Base-by-base conservation (phyloP, 2,113 vertebrate genomes). In the Sprattus sprattus region DNA sequence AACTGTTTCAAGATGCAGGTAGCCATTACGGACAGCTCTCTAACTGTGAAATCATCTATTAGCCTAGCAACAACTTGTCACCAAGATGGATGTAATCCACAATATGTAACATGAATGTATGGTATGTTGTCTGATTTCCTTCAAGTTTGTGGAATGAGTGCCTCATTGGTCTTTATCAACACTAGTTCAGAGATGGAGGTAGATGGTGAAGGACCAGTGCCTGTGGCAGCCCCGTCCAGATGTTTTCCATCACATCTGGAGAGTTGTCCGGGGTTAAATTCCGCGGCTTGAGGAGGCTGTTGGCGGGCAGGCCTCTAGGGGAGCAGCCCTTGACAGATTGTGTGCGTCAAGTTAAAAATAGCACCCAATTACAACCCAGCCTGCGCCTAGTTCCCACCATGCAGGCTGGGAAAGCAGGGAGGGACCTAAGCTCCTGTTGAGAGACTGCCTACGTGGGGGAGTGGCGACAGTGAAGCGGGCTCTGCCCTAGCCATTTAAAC, bases 231-330 rank as follows among this genome's bases (percentile, higher is more conserved):
- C 92, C 20, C 46, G 90, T 88, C 91, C 94, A 94, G 94, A 94
- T 95, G 94, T 95, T 95, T 95, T 95, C 93, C 93, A 95, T 95
- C 94, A 93, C 95, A 93, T 94, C 92, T 94, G 91, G 90, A 92
- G 90, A 86, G 90, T 90, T 90, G 92, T 94, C 90, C 92, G 50
- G 92, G 94, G 94, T 95, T 95, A 94, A 92, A 96, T 95, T 95
- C 95, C 89, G 85, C 85, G 89, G 93, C 92, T 92, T 92, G 92
- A 90, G 88, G 91, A 93, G 90, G 90, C 92, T 94, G 93, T 89
- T 91, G 91, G 92, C 94, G 91, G 91, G 87, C 92, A 88, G 91
- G 92, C 94, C 95, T 92, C 94, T n/a, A 18, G 45, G 94, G 92
- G 95, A 94, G 85, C 88, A 92, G 90, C 90, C 92, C 92, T 91